Base-by-base conservation (phyloP, 92 coral and sea anemone genomes). In the Palythoa grandis region DNA sequence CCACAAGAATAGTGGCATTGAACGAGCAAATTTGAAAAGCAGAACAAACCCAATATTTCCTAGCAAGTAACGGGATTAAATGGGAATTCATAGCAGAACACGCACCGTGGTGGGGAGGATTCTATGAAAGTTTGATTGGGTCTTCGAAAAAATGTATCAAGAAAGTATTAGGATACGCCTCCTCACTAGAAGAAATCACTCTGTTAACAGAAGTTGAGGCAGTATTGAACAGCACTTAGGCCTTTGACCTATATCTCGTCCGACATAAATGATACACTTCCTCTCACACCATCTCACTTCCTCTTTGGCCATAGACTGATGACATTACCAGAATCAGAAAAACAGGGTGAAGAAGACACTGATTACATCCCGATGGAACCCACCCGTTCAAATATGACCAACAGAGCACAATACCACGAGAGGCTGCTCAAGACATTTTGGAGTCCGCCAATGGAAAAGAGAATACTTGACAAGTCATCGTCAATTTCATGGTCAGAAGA, bases 71-170 rank as follows among this genome's bases (percentile, higher is more conserved):
- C 20, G 85, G 78, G 47, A 39, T 86, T 43, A 61, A 19, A 11
- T 86, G 85, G 78, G 56, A 80, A 71, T 87, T 80, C 40, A 87
- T 72, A 50, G 25, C 72, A 7, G 87, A 87, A 40, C 70, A 86
- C 50, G 86, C 68, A 0, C 90, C 74, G 25, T 79, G 86, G 74
- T 71, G 90, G 90, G 86, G 68, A 76, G 69, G 85, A 37, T 56
- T 56, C 9, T 56, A 56, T 17, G 61, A 56, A 56, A 14, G 61
- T 56, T 22, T 82, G 19, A 35, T 82, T 29, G 58, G 86, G 12
- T 61, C 47, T 1, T 35, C 40, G 77, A 80, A 80, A 58, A 39
- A 77, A 77, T 61, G 76, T 14, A 25, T 86, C 11, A 78, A 54
- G 80, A 89, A 78, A 77, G n/a, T 66, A 13, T 43, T 83, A 17